These are phyloP conservation scores for Xanthia icteritia DNA, from an alignment of 2,888 invertebrate genomes.

Conservation along the genomic window DNA sequence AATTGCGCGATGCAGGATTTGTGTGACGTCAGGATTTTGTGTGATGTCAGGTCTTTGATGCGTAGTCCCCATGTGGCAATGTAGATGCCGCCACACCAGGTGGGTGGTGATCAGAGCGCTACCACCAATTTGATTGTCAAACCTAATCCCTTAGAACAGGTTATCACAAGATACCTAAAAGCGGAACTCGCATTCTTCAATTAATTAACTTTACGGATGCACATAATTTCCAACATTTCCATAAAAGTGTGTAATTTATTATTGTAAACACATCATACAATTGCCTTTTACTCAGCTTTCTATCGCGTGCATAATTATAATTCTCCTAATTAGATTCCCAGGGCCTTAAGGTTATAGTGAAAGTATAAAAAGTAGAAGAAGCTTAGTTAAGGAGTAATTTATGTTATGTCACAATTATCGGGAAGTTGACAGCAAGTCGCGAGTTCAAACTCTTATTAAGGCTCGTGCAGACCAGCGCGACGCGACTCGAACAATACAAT, in stretches of 20 bases:
- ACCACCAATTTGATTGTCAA: neutral
- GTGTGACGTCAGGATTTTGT: too few species aligned
- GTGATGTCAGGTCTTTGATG: too few species aligned
- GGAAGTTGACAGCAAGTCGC: slow-evolving; percentile 2
- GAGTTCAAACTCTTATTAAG: neutral
- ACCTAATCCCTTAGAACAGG: neutral
- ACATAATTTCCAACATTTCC: slow-evolving; percentile 18
- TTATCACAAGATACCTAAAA: neutral
- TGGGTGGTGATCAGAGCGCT: neutral
- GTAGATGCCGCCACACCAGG: too few species aligned
- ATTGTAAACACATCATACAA: slow-evolving; percentile 44
- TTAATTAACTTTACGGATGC: slow-evolving; percentile 14
- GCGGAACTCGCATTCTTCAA: neutral
- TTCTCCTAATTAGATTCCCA: slow-evolving; percentile 47
- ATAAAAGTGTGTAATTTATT: slow-evolving; percentile 37
- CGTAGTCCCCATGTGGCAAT: too few species aligned
- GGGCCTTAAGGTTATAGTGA: slow-evolving; percentile 47
- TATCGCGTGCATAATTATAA: slow-evolving; percentile 29
- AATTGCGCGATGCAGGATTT: too few species aligned
- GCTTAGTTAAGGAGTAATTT: slow-evolving; percentile 16
- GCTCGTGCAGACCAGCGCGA: too few species aligned
- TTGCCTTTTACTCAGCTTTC: slow-evolving; percentile 19
- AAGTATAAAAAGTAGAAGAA: slow-evolving; percentile 51
- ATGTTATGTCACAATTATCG: slow-evolving; percentile 6
- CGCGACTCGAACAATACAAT: too few species aligned